Conservation (phyloP, 2,888 invertebrate genomes). For the Diaperis boleti region DNA sequence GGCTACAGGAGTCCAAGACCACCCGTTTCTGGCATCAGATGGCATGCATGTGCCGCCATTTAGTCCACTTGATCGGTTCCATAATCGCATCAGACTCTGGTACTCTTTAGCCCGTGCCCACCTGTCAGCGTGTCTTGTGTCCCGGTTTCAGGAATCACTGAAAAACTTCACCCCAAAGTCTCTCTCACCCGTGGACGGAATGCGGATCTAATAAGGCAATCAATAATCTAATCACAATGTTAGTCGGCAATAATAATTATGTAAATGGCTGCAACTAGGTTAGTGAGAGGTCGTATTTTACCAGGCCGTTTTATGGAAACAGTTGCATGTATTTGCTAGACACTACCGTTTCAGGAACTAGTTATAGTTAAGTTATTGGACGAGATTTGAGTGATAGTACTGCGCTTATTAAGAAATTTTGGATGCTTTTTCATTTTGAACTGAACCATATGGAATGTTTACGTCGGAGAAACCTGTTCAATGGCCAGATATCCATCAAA, state of each 20-base stretch:
- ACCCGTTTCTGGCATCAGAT: conserved; percentile 40
- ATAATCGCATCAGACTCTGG: conserved; percentile 55
- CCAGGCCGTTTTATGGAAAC: conserved; percentile 38
- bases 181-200: conserved; percentile 35
- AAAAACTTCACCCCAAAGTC: conserved; percentile 5
- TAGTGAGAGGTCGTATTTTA: conserved; percentile 56
- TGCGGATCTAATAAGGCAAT: conserved; percentile 49
- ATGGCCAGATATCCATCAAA: conserved; percentile 30
- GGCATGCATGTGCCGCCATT: conserved; percentile 40
- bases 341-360: conserved; percentile 46
- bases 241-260: conserved; percentile 50
- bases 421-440: not conserved
- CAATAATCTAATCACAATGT: conserved; percentile 48
- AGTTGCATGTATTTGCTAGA: conserved; percentile 39
- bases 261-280: conserved; percentile 56
- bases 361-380: conserved; percentile 38
- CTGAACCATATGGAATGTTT: conserved; percentile 2
- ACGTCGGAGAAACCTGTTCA: conserved; percentile 29
- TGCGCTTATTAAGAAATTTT: conserved; percentile 21
- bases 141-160: not conserved
- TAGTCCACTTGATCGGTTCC: conserved; percentile 48
- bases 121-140: conserved; percentile 13
- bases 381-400: conserved; percentile 13
- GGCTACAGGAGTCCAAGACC: conserved; percentile 27
- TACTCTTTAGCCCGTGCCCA: conserved; percentile 21